Base-by-base conservation (phyloP, 1,140 invertebrate species). In the Temnothorax longispinosus region DNA sequence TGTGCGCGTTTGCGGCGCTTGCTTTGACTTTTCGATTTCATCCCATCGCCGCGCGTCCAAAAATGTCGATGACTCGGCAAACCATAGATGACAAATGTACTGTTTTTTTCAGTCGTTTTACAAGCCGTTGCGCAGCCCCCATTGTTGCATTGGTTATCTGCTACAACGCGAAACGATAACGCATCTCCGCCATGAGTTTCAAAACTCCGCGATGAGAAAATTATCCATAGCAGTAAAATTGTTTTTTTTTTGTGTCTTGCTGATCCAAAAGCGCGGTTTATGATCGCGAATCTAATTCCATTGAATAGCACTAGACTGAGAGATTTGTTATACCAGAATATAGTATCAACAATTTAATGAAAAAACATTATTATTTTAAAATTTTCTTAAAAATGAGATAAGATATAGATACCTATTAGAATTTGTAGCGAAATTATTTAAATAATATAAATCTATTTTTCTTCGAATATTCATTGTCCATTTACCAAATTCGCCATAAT, bases 41-140 rank as follows among this genome's bases (percentile, higher is more conserved):
- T 84, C 62, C 77, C 69, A 77, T 76, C 56, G 58, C 60, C 27
- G 52, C 81, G 82, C 78, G 74, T 58, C 78, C 67, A 87, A 86
- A 90, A 90, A 89, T 90, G 67, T 90, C 89, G 89, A 89, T 87
- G 88, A 90, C 89, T 75, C 89, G 88, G 38, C 88, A 74, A 87
- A 44, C 50, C 85, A 50, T 76, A 60, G 65, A 84, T 87, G 88
- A 90, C 72, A 88, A 84, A 90, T 89, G 72, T 69, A 82, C 88
- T 65, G 50, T 89, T 88, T 85, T 78, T 50, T 58, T 11, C 84
- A 71, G 67, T 89, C 87, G 78, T 89, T 90, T 67, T 58, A 72
- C 72, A 56, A 84, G n/a, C 65, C 44, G 86, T 62, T 58, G 47
- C 44, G 18, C 18, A 35, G 27, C 0, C 11, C 2, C 67, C 71